Evolutionary conservation across 2,797 vertebrate genomes (phyloP).

Genomic region (Salmo trutta): DNA sequence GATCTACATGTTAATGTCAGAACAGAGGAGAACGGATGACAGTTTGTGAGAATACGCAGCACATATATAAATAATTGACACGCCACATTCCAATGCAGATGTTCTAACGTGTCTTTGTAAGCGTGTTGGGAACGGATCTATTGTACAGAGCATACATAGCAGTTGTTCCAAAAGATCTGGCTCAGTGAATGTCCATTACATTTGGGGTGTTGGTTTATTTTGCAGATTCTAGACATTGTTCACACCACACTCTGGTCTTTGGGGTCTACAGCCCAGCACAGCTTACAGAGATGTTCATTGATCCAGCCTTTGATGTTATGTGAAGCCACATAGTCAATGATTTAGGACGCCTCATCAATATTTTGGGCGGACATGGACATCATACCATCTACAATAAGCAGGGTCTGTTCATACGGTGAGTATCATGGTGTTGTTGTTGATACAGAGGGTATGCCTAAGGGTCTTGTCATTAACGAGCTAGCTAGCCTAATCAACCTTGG

Average conservation of each 20-base stretch:
- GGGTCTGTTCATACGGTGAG: neutral
- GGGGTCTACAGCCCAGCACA: neutral
- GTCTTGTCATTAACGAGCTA: neutral
- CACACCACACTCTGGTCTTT: neutral
- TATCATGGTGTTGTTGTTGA: neutral
- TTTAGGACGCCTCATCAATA: no score
- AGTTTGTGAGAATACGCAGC: constrained; percentile 25
- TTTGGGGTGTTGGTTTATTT: neutral
- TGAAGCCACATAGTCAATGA: no score
- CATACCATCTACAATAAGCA: no score
- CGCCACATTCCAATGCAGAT: constrained; percentile 26
- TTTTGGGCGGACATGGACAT: neutral
- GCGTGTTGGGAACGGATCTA: neutral
- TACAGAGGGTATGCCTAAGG: neutral
- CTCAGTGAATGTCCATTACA: neutral
- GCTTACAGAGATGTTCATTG: no score
- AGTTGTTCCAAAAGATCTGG: neutral
- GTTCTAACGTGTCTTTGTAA: constrained; percentile 2
- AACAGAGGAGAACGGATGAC: constrained; percentile 22
- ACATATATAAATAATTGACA: constrained; percentile 49
- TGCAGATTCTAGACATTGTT: neutral
- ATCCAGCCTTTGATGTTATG: no score
- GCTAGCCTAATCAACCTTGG: neutral
- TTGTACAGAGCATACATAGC: neutral
- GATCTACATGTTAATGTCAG: constrained; percentile 30